phyloP scores from a whole-genome alignment of 2,113 vertebrate genomes.

The Oryzias celebensis region DNA sequence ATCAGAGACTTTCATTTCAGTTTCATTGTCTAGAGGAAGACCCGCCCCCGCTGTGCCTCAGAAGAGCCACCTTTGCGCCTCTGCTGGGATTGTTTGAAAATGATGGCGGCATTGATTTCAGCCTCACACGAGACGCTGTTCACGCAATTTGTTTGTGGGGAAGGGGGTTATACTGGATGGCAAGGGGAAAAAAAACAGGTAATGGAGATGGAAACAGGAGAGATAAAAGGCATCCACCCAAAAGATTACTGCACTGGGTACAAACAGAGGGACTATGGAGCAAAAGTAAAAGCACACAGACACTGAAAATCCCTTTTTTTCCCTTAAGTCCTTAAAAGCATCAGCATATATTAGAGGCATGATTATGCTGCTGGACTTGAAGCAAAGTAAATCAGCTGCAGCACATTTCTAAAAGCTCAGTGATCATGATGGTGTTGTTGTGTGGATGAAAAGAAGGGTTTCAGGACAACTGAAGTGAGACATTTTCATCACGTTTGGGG shows the following conservation, averaged over 20 bases:
- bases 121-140: constrained; percentile 32
- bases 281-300: constrained; percentile 22
- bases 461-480: not conserved
- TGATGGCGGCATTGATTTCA: constrained; percentile 59
- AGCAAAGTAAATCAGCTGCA: not conserved
- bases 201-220: constrained; percentile 45
- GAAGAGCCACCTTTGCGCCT: constrained; percentile 33
- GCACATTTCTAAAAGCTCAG: not conserved
- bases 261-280: not conserved
- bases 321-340: constrained; percentile 3
- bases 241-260: not conserved
- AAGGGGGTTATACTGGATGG: constrained; percentile 15
- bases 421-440: not conserved
- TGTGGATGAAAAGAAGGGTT: not conserved
- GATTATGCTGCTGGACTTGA: not conserved
- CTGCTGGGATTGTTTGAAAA: constrained; percentile 54
- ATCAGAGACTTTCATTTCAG: constrained; percentile 34
- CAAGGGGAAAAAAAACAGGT: constrained; percentile 36
- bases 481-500: not conserved
- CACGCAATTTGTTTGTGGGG: constrained; percentile 55
- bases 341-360: constrained; percentile 3
- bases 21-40: constrained; percentile 29
- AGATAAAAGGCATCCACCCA: constrained; percentile 49
- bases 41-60: constrained; percentile 8
- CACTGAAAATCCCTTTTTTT: not conserved